phyloP scores from a whole-genome alignment of 2,113 vertebrate genomes.

The Cathartes aura region DNA sequence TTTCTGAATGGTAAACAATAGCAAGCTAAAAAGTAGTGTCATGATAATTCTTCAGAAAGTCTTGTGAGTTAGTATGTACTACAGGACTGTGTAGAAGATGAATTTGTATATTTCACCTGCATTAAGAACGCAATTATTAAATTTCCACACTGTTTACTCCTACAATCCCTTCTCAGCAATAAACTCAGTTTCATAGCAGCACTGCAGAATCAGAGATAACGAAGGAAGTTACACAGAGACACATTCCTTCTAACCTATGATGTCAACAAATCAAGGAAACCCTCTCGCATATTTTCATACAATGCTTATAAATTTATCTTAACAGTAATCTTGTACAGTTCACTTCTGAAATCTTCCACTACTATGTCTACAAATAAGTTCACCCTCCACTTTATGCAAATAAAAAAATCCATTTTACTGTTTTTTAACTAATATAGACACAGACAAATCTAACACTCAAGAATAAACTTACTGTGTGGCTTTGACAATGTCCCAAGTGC shows the following conservation, averaged over 20 bases:
- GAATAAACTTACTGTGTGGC: constrained; percentile 93
- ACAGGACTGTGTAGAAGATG: not conserved
- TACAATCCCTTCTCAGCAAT: not conserved
- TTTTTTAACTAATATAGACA: not conserved
- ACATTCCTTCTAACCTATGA: not conserved
- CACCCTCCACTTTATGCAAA: not conserved
- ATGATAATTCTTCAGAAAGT: not conserved
- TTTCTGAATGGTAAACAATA: not conserved
- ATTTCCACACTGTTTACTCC: not conserved
- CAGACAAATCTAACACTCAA: not conserved
- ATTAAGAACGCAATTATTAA: not conserved
- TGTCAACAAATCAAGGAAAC: not conserved
- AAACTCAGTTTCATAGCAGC: not conserved
- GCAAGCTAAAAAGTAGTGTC: not conserved
- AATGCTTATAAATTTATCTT: not conserved
- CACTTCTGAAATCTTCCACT: not conserved
- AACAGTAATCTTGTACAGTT: not conserved
- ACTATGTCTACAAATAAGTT: not conserved
- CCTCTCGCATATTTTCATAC: not conserved
- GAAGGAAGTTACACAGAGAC: not conserved
- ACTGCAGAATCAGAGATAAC: not conserved
- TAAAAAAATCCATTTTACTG: not conserved
- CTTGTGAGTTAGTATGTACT: not conserved
- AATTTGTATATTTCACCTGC: not conserved
- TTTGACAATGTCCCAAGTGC: constrained; percentile 99